Base-by-base conservation (phyloP, 1,140 invertebrate species). In the Reticulitermes speratus region DNA sequence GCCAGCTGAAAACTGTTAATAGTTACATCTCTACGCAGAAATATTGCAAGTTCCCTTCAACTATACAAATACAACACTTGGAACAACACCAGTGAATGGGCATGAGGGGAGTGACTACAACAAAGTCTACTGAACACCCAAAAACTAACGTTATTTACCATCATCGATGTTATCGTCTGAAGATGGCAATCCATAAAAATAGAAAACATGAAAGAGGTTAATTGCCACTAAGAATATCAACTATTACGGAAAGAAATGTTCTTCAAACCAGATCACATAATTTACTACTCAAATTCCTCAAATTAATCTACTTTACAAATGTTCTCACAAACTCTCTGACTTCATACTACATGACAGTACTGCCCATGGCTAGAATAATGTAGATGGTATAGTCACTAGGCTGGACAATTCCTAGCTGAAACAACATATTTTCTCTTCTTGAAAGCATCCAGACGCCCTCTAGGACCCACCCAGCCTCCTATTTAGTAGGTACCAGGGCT, bases 171-270 rank as follows among this genome's bases (percentile, higher is more conserved):
- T 44, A 83, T 83, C 87, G 65, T 86, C 87, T 87, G 86, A 75
- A 85, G 87, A 87, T 87, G 86, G 86, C 86, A 87, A 87, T 75
- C 82, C 83, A 87, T 85, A 84, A 86, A 82, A 86, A 86, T 44
- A 86, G 48, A 86, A 55, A 82, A 85, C 83, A 87, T 55, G 75
- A 52, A 14, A 75, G 65, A 75, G n/a, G 65, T 75, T 75, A 75
- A 75, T 75, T 75, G 65, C 8, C n/a, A 75, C 6, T 9, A 30
- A 75, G n/a, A 30, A 25, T 75, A 25, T 75, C 2, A 75, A 30
- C 65, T 30, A 30, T 30, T 75, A 75, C 25, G 1, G n/a, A 9
- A 16, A 5, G 52, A 75, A 75, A 12, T 55, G 52, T 21, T 19
- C 52, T 48, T 48, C 45, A 9, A 48, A 16, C 14, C 14, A 38